These are phyloP conservation scores for Hassar affinis DNA, from an alignment of 2,113 vertebrate genomes.

Conservation along the genomic window DNA sequence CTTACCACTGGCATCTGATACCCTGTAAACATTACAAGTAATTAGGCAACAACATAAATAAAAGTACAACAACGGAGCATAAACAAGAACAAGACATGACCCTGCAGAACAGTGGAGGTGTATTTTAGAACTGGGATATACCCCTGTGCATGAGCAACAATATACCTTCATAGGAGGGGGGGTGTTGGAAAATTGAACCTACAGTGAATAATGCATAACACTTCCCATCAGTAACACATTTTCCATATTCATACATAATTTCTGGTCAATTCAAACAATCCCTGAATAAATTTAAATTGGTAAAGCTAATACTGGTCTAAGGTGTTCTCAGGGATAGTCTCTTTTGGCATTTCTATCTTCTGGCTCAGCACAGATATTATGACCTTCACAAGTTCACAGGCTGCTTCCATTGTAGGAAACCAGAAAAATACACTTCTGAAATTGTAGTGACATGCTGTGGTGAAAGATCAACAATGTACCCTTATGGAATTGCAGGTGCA, in stretches of 20 bases:
- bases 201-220: background rate
- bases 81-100: background rate
- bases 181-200: background rate
- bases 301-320: background rate
- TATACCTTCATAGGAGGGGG: background rate
- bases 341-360: background rate
- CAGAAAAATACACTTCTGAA: background rate
- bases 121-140: background rate
- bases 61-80: background rate
- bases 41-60: background rate
- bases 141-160: background rate
- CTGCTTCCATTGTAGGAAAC: background rate
- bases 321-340: background rate
- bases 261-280: background rate
- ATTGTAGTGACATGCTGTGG: background rate
- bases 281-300: background rate
- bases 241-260: background rate
- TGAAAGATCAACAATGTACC: background rate
- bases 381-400: background rate
- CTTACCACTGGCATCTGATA: slow-evolving; percentile 77
- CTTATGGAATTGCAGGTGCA: no score
- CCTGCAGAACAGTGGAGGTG: background rate
- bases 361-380: background rate
- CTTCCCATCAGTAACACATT: background rate
- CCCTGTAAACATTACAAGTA: slow-evolving; percentile 64